phyloP scores from a whole-genome alignment of 2,113 vertebrate species.

The Sapajus apella region DNA sequence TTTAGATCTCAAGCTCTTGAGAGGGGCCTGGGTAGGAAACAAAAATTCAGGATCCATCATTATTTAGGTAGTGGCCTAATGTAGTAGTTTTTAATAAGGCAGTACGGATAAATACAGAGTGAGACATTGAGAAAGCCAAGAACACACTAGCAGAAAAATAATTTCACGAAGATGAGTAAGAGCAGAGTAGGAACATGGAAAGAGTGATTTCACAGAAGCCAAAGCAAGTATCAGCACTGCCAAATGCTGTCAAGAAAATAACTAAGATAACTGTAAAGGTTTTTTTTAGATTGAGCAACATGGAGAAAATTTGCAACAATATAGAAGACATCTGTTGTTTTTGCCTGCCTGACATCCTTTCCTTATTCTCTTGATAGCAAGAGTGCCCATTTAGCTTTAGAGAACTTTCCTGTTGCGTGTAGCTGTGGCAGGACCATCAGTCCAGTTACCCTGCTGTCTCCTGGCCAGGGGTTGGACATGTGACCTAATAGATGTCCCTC shows the following conservation, averaged over 20 bases:
- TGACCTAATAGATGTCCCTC: not conserved
- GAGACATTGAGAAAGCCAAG: not conserved
- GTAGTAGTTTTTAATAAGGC: not conserved
- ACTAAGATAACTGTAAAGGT: not conserved
- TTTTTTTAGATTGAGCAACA: not conserved
- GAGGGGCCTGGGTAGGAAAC: not conserved
- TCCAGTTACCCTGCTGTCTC: not conserved
- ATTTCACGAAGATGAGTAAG: not conserved
- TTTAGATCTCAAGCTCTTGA: not conserved
- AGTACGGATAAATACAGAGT: not conserved
- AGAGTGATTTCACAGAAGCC: constrained; percentile 17
- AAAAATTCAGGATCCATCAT: not conserved
- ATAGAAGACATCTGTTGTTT: not conserved
- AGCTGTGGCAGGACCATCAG: not conserved
- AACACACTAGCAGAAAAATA: not conserved
- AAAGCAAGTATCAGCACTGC: not conserved
- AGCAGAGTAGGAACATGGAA: not conserved
- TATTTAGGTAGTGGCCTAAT: not conserved
- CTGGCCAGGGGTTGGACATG: not conserved
- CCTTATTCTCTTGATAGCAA: not conserved
- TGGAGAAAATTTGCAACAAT: not conserved
- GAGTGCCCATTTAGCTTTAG: not conserved
- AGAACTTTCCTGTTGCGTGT: not conserved
- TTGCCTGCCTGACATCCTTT: not conserved
- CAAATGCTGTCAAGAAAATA: not conserved